These are phyloP conservation scores for Wiebesia pumilae DNA, from an alignment of 1,140 invertebrate species.

Conservation along the genomic window DNA sequence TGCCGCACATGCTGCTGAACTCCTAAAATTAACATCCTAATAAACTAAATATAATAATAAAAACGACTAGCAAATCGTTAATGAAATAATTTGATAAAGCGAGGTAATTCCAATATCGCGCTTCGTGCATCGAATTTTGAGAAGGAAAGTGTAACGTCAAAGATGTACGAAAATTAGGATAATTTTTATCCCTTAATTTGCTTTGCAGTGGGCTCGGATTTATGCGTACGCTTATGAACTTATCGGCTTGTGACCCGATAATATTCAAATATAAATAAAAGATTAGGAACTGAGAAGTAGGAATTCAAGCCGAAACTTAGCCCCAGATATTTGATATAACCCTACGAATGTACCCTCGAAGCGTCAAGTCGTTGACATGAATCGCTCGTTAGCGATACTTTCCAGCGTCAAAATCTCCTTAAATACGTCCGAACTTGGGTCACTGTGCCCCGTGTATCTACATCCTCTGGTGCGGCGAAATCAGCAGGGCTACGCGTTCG, in stretches of 20 bases:
- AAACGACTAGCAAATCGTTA: too few species aligned
- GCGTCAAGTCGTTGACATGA: background rate
- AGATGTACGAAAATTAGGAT: background rate
- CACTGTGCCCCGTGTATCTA: background rate
- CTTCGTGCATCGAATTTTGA: background rate
- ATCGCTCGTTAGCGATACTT: constrained; percentile 31
- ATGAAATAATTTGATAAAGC: too few species aligned
- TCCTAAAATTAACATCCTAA: too few species aligned
- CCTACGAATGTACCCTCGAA: background rate
- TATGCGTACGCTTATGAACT: background rate
- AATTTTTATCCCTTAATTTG: background rate
- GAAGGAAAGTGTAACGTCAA: background rate
- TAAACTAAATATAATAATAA: too few species aligned
- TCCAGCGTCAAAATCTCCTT: background rate
- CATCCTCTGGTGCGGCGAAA: background rate
- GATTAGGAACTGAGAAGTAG: background rate
- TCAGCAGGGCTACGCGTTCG: background rate
- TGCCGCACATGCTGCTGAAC: too few species aligned
- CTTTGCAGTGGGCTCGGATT: background rate
- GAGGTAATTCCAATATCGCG: too few species aligned
- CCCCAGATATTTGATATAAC: background rate
- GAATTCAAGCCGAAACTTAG: background rate
- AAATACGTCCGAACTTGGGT: background rate
- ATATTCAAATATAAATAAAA: background rate
- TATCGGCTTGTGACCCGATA: background rate